A percentile compares a stretch with the other conserved stretches of the same genome.
These are phyloP conservation scores for Xestia ashworthii DNA, from an alignment of 2,888 invertebrate genomes.

Conservation along the genomic window DNA sequence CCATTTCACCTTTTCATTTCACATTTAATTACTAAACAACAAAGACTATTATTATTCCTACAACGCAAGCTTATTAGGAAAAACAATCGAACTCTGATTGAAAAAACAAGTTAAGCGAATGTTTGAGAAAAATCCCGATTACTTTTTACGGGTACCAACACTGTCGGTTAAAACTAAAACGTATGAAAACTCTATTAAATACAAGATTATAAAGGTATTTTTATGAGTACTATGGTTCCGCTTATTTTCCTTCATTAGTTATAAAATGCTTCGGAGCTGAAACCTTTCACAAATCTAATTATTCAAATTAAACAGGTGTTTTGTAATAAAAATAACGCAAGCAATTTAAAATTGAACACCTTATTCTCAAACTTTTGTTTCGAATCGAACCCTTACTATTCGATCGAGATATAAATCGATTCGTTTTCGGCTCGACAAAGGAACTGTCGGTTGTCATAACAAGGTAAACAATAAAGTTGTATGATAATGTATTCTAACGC, in stretches of 20 bases:
- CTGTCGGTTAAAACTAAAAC: slow-evolving; percentile 51
- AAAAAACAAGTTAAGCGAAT: slow-evolving; percentile 50
- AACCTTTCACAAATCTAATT: slow-evolving; percentile 52
- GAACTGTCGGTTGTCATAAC: slow-evolving; percentile 75
- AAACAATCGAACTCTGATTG: slow-evolving; percentile 63
- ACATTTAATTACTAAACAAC: slow-evolving; percentile 64
- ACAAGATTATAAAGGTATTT: slow-evolving; percentile 47
- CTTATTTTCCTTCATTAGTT: slow-evolving; percentile 57
- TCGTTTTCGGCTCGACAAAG: slow-evolving; percentile 65
- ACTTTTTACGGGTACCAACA: slow-evolving; percentile 45
- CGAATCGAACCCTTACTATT: slow-evolving; percentile 51
- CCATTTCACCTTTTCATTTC: slow-evolving; percentile 61
- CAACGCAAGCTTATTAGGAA: slow-evolving; percentile 56
- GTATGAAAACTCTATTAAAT: slow-evolving; percentile 50
- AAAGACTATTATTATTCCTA: slow-evolving; percentile 55
- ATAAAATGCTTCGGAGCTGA: slow-evolving; percentile 50
- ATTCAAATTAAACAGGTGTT: slow-evolving; percentile 54
- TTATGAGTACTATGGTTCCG: slow-evolving; percentile 41
- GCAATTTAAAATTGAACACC: slow-evolving; percentile 53
- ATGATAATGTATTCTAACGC: slow-evolving; percentile 77
- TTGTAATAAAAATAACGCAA: slow-evolving; percentile 30
- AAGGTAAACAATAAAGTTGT: slow-evolving; percentile 81
- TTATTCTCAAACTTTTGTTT: slow-evolving; percentile 35
- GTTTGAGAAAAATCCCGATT: slow-evolving; percentile 41
- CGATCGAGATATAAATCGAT: slow-evolving; percentile 56